phyloP scores from a whole-genome alignment of 2,888 invertebrate species.

The Ophion ventricosus region DNA sequence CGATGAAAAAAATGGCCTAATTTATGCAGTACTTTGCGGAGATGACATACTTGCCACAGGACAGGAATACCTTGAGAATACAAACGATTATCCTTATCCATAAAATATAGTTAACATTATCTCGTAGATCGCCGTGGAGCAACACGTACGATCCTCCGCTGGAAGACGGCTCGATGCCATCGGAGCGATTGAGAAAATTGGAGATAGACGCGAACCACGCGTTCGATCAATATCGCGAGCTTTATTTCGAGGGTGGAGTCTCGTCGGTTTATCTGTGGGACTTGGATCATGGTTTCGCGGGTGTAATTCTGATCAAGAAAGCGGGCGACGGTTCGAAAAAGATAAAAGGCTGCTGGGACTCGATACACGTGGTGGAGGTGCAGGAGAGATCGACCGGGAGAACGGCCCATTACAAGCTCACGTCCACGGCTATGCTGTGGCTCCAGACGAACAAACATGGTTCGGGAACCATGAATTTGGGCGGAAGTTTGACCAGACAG shows the following conservation, averaged over 20 bases:
- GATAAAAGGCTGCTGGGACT: conserved; percentile 99
- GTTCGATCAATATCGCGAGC: conserved; percentile 99
- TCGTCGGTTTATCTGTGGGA: conserved; percentile 99
- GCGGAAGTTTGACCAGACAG: conserved; percentile 98
- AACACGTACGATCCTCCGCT: conserved; percentile 99
- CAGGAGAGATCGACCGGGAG: conserved; percentile 97
- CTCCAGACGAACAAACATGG: conserved; percentile 98
- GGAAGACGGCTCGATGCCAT: conserved; percentile 99
- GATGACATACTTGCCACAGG: no score
- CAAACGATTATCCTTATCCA: background rate
- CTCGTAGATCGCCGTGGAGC: conserved; percentile 96
- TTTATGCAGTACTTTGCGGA: no score
- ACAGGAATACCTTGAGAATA: no score
- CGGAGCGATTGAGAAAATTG: conserved; percentile 96
- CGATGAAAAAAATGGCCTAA: no score
- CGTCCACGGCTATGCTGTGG: conserved; percentile 99
- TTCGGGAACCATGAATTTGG: conserved; percentile 99
- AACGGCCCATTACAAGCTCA: conserved; percentile 98
- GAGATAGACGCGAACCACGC: conserved; percentile 99
- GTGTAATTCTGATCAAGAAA: conserved; percentile 99
- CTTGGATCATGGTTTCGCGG: conserved; percentile 98
- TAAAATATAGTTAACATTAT: background rate
- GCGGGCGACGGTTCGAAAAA: conserved; percentile 99
- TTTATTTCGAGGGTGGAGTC: conserved; percentile 99
- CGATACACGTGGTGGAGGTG: conserved; percentile 99